Evolutionary conservation across 2,797 vertebrate species (phyloP).

Genomic region (Lepilemur ruficaudatus): DNA sequence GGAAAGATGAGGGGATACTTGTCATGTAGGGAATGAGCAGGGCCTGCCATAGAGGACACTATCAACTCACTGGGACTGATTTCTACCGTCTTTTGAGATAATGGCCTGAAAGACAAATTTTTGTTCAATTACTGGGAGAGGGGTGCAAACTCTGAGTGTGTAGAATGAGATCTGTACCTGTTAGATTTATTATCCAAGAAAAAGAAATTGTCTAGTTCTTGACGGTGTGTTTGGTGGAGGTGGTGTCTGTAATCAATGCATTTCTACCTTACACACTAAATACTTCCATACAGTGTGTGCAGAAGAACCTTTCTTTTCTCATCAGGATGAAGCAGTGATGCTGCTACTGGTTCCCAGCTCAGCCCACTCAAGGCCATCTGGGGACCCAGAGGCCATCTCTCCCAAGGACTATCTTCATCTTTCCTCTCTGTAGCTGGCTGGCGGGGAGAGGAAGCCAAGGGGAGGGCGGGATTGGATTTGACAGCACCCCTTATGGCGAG

Average conservation of each 20-base stretch:
- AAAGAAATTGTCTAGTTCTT: not conserved
- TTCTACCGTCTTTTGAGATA: not conserved
- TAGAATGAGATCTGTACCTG: not conserved
- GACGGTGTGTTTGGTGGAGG: no score
- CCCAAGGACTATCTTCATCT: no score
- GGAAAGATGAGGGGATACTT: accelerated
- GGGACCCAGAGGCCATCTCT: not conserved
- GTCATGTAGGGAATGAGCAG: no score
- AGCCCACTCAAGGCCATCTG: not conserved
- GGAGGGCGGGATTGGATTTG: accelerated
- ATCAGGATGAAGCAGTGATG: not conserved
- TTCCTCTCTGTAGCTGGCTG: not conserved
- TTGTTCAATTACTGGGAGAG: not conserved
- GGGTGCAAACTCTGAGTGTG: no score
- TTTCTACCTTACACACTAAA: not conserved
- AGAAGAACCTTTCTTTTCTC: not conserved
- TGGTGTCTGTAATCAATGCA: not conserved
- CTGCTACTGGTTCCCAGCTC: not conserved
- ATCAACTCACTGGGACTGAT: not conserved
- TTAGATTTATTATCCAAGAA: no score
- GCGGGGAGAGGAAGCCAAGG: accelerated
- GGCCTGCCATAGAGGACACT: no score
- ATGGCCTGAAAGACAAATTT: not conserved
- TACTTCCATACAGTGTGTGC: no score
- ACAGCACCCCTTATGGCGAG: not conserved